Base-by-base conservation (phyloP, 2,888 invertebrate species). In the Dynastes hyllus region DNA sequence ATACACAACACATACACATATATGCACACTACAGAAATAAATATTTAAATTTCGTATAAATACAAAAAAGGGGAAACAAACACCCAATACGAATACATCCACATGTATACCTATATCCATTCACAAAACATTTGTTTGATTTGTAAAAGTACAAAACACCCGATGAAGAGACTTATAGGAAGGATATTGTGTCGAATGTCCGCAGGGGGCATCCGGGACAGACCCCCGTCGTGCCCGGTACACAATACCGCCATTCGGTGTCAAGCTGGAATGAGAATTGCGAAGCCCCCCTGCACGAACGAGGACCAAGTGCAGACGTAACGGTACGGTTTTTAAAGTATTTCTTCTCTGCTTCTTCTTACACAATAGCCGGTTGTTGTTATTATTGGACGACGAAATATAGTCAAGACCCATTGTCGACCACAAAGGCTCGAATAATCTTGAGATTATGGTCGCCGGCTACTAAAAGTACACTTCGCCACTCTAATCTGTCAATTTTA, bases 291-390 rank as follows among this genome's bases (percentile, higher is more conserved):
- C 85, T 85, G 85, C 85, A 84, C 40, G 45, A 32, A 55, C 32
- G 83, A 84, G 85, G 83, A 85, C 86, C 84, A 83, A 85, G 86
- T 85, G 85, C 86, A 84, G 85, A 84, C 85, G 85, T 85, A 85
- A 85, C 86, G 83, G 83, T 84, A 85, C 84, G 85, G 83, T 85
- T 86, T 81, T 45, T 50, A 51, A 73, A 75, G 73, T 75, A 61
- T 75, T 75, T 75, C 58, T 75, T 71, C 16, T 71, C 16, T 71
- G n/a, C 55, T 55, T 61, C 58, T 75, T 61, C 45, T 61, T 75
- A 71, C 78, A 78, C 78, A 78, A 78, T 78, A 65, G 69, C 50
- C 61, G 51, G 51, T 69, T 55, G 77, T 55, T 77, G 69, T 77
- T 77, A 67, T 77, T 77, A 77, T 77, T 77, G 77, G 77, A 55